These are phyloP conservation scores for Eumerus sabulonum DNA, from an alignment of 2,888 invertebrate genomes.

Conservation along the genomic window DNA sequence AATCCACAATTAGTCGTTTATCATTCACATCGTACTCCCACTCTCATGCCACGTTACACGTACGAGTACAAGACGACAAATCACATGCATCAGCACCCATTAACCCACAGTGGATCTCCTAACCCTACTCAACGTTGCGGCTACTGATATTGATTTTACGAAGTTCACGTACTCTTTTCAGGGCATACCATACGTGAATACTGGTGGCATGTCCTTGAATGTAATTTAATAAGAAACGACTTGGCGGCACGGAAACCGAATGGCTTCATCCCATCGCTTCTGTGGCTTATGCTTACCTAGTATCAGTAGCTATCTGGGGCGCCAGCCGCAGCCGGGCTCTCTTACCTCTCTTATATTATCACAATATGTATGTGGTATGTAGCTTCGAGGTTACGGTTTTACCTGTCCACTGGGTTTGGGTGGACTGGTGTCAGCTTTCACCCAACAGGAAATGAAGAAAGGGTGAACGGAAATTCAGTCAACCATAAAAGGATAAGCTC, in stretches of 20 bases:
- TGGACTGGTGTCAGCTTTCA: too few species aligned
- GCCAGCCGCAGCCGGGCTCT: too few species aligned
- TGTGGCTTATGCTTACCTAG: neutral
- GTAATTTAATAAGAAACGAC: slow-evolving; percentile 45
- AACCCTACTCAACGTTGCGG: slow-evolving; percentile 11
- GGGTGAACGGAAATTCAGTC: too few species aligned
- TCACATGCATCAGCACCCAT: neutral
- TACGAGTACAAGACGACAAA: neutral
- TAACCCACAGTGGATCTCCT: neutral
- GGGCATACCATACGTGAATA: slow-evolving; percentile 26
- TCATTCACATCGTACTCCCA: slow-evolving; percentile 19
- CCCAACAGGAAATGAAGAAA: too few species aligned
- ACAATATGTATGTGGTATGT: too few species aligned
- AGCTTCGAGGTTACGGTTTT: too few species aligned
- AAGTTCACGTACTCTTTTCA: slow-evolving; percentile 49
- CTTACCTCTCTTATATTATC: too few species aligned
- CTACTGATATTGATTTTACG: slow-evolving; percentile 38
- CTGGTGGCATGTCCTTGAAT: slow-evolving; percentile 36
- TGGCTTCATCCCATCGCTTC: neutral
- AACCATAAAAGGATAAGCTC: too few species aligned
- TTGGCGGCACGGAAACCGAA: slow-evolving; percentile 31
- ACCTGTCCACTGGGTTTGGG: too few species aligned
- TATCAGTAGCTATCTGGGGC: too few species aligned
- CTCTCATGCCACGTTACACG: neutral
- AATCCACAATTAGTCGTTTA: too few species aligned